Evolutionary conservation across 2,888 invertebrate species (phyloP).

Genomic region (Eubasilissa splendida): DNA sequence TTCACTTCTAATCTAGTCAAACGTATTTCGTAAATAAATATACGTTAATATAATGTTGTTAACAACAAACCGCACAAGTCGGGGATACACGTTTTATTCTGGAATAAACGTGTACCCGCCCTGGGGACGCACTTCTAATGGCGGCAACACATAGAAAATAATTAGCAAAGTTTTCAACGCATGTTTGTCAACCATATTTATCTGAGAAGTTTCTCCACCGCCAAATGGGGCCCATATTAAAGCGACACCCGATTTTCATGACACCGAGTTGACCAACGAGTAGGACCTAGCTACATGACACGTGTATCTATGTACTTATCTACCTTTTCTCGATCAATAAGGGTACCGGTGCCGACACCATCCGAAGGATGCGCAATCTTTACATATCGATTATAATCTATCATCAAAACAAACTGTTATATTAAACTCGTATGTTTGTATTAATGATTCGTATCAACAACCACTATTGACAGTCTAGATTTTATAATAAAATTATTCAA

Average conservation of each 20-base stretch:
- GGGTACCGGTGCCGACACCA: background rate
- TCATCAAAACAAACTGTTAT: too few species aligned
- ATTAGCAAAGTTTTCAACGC: conserved; percentile 48
- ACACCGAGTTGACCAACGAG: conserved; percentile 13
- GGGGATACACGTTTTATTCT: conserved; percentile 19
- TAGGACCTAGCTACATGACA: background rate
- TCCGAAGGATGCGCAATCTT: background rate
- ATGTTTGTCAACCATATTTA: conserved; percentile 48
- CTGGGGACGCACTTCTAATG: conserved; percentile 30
- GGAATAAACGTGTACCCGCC: conserved; percentile 14
- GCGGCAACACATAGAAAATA: conserved; percentile 45
- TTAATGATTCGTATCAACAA: too few species aligned
- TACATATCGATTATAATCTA: background rate
- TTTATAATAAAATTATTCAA: too few species aligned
- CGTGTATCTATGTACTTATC: background rate
- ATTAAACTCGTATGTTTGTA: too few species aligned
- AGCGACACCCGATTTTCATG: background rate
- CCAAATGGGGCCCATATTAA: conserved; percentile 32
- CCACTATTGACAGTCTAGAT: too few species aligned
- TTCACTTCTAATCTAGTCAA: too few species aligned
- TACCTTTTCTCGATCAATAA: background rate
- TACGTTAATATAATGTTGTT: background rate
- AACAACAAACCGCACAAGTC: background rate
- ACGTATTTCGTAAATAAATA: too few species aligned
- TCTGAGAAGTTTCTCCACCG: conserved; percentile 40